Evolutionary conservation across 2,113 vertebrate genomes (phyloP).

Genomic region (Microtus oregoni): DNA sequence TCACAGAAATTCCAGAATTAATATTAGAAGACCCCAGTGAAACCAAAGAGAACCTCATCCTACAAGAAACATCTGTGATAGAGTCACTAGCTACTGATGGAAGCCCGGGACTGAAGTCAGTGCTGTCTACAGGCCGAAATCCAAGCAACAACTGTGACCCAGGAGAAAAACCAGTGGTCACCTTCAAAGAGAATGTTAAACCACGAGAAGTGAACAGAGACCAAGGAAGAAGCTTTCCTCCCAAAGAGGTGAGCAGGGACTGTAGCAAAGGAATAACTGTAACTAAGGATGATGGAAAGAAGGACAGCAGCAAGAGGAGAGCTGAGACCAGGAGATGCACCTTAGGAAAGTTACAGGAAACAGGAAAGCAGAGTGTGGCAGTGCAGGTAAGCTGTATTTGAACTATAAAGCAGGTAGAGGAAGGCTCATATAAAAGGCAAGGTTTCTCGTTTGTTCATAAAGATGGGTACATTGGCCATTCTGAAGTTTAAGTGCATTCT

Average conservation of each 20-base stretch:
- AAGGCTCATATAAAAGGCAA: constrained; percentile 65
- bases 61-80: constrained; percentile 92
- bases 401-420: constrained; percentile 67
- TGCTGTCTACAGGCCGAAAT: constrained; percentile 93
- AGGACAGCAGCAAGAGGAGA: constrained; percentile 94
- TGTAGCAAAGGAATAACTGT: constrained; percentile 89
- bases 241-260: constrained; percentile 91
- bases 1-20: constrained; percentile 95
- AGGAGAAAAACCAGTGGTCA: constrained; percentile 95
- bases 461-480: background rate
- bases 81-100: constrained; percentile 90
- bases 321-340: constrained; percentile 92
- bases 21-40: constrained; percentile 94
- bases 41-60: constrained; percentile 91
- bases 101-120: constrained; percentile 93
- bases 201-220: constrained; percentile 94
- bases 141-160: constrained; percentile 91
- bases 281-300: constrained; percentile 92
- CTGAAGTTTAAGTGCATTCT: background rate
- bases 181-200: constrained; percentile 99
- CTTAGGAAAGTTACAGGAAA: constrained; percentile 90
- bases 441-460: constrained; percentile 49
- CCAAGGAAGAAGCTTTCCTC: constrained; percentile 87
- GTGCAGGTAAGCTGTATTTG: constrained; percentile 90
- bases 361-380: constrained; percentile 91